A percentile compares a stretch with the other conserved stretches of the same genome.
phyloP scores from a whole-genome alignment of 2,888 invertebrate species.

The Dicyrtomina minuta region DNA sequence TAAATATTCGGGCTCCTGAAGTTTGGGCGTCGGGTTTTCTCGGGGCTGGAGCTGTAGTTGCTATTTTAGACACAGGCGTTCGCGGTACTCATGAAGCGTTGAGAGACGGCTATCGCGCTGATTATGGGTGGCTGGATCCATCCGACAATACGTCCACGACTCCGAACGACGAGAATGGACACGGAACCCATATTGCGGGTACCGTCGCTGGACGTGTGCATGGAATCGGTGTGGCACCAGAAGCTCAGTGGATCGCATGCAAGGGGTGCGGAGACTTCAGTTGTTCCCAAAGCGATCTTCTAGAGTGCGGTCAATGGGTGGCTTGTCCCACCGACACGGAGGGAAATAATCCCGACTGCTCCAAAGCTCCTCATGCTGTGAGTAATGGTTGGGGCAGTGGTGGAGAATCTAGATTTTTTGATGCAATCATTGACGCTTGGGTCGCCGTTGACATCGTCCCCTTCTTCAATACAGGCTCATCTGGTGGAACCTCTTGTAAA shows the following conservation, averaged over 20 bases:
- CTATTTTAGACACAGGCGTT: constrained; percentile 38
- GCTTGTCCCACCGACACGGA: constrained; percentile 39
- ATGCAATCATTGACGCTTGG: constrained; percentile 26
- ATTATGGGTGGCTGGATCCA: constrained; percentile 37
- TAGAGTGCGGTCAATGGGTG: constrained; percentile 39
- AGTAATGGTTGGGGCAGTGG: constrained; percentile 25
- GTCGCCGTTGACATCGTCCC: constrained; percentile 33
- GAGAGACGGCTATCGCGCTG: not conserved
- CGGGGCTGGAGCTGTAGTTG: constrained; percentile 25
- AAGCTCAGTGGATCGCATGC: constrained; percentile 40
- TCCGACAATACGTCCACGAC: not conserved
- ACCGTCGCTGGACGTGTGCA: constrained; percentile 27
- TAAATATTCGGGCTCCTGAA: constrained; percentile 23
- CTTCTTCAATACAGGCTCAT: constrained; percentile 36
- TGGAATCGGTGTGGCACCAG: constrained; percentile 40
- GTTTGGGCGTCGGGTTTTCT: constrained; percentile 27
- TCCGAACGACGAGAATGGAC: constrained; percentile 33
- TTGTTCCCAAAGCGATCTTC: constrained; percentile 28
- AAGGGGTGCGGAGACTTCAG: constrained; percentile 32
- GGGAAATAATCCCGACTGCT: constrained; percentile 33
- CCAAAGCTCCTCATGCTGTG: constrained; percentile 40
- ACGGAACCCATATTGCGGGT: constrained; percentile 35
- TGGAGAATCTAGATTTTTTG: constrained; percentile 19
- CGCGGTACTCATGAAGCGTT: constrained; percentile 35
- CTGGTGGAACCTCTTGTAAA: constrained; percentile 10